Evolutionary conservation across 2,113 vertebrate species (phyloP), one percentile per base, ranked within the genome.

Genomic region (Gasterosteus nipponicus): DNA sequence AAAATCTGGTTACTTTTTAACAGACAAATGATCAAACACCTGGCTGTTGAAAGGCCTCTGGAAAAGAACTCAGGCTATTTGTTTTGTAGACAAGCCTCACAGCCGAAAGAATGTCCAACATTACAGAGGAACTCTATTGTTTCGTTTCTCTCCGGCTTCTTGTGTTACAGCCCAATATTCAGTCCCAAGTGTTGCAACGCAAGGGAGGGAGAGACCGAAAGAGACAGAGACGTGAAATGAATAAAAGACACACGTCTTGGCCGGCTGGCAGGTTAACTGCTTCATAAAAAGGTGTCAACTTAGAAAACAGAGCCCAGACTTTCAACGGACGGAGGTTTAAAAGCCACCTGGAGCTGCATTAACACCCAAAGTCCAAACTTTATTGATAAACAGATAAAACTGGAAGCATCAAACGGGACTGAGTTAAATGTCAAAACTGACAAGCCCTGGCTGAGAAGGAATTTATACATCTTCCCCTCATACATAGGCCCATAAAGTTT

Each of bases 221-320:
- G 68, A 16, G 73, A 77, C 62, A 81, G 64, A 75, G 18, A 74
- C 15, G 26, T 78, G 68, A 83, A 77, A 69, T 35, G 56, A 82
- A 71, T 72, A 74, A 78, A 74, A 72, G 73, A 47, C 63, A 64
- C 41, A 81, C 59, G 56, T 83, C 69, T 35, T 57, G 54, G 64
- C 68, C 69, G 75, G 59, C 68, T 83, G 80, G 88, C 79, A 60
- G 76, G 75, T 92, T 88, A 89, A 89, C 73, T 33, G 75, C 81
- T 73, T 85, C 76, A 89, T 86, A 88, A 89, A 87, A 87, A 73
- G 51, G 74, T 83, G 81, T 59, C 80, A 74, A 87, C 84, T 80
- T 78, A 80, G 74, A 86, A 86, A 86, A 68, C 77, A 82, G 84
- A 88, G 58, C 53, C 22, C 44, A 2, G 65, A 68, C 62, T 54